phyloP scores from a whole-genome alignment of 2,888 invertebrate genomes.

The Drepanosiphum platanoidis region DNA sequence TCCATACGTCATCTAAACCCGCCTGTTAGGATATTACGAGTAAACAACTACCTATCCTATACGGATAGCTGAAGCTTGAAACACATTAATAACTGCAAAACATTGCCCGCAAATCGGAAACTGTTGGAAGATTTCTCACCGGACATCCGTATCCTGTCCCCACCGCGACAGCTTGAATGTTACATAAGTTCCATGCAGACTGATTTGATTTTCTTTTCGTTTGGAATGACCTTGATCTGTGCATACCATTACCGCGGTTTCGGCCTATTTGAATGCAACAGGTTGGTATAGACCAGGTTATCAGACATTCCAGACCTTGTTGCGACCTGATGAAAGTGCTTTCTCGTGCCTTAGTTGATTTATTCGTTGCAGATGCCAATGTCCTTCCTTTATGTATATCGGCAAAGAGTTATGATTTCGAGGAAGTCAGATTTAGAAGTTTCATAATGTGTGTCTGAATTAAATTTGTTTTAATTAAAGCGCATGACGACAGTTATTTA shows the following conservation, averaged over 20 bases:
- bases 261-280: constrained; percentile 6
- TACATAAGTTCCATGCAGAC: constrained; percentile 43
- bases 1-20: background rate
- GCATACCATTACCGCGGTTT: constrained; percentile 29
- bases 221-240: constrained; percentile 42
- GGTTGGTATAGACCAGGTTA: background rate
- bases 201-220: constrained; percentile 44
- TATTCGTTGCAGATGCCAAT: background rate
- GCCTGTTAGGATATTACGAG: background rate
- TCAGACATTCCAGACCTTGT: constrained; percentile 21
- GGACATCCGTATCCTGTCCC: constrained; percentile 59
- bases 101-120: background rate
- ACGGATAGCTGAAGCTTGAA: background rate
- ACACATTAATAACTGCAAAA: background rate
- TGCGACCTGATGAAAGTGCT: constrained; percentile 39
- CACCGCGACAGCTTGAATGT: background rate
- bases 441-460: background rate
- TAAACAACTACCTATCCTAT: background rate
- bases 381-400: constrained; percentile 1
- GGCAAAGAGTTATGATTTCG: background rate
- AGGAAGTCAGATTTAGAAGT: background rate
- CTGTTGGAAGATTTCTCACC: constrained; percentile 50
- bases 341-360: constrained; percentile 23
- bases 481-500: background rate
- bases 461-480: background rate